Base-by-base conservation (phyloP, 2,113 vertebrate species). In the Turdus rufiventris region DNA sequence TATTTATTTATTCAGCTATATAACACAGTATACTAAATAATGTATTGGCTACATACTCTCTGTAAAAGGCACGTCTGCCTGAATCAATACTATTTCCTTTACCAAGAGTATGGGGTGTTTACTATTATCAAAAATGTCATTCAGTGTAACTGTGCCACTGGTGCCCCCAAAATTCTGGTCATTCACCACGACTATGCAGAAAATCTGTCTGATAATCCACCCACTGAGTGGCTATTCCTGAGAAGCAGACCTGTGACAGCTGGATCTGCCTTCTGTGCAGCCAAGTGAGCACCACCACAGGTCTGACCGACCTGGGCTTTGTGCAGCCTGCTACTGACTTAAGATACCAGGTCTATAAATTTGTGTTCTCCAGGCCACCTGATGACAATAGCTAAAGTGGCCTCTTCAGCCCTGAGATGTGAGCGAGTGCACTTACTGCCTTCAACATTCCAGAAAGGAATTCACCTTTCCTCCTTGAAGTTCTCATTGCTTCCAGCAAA, bases 201-300 rank as follows among this genome's bases (percentile, higher is more conserved):
- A 61, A 68, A 89, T 15, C 11, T 38, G 18, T 6, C 24, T 20
- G 54, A 53, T 21, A 62, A n/a, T 5, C 33, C 13, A 65, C 2
- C 4, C 11, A 21, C 10, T 6, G 26, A 78, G 25, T 8, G 47
- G 58, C 33, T 33, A 6, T 14, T 56, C 42, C 40, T 50, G 56
- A 89, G 47, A 56, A 40, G 45, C 0, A 19, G 38, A 31, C 20
- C 42, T 24, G 31, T 24, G 17, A 9, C 20, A 40, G 18, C 8
- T 0, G 0, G 10, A 5, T 48, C 21, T 63, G 40, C 18, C 28
- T 63, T 13, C 6, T 6, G 40, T 5, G 26, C 58, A 48, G 16
- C 2, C n/a, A 62, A 79, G 19, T 0, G 2, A 56, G 51, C 3
- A 6, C 2, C 1, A 1, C 71, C 3, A 0, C 0, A 16, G 31